Evolutionary conservation across 2,113 vertebrate species (phyloP), one percentile per base, ranked within the genome.

Genomic region (Corythornis vintsioides): DNA sequence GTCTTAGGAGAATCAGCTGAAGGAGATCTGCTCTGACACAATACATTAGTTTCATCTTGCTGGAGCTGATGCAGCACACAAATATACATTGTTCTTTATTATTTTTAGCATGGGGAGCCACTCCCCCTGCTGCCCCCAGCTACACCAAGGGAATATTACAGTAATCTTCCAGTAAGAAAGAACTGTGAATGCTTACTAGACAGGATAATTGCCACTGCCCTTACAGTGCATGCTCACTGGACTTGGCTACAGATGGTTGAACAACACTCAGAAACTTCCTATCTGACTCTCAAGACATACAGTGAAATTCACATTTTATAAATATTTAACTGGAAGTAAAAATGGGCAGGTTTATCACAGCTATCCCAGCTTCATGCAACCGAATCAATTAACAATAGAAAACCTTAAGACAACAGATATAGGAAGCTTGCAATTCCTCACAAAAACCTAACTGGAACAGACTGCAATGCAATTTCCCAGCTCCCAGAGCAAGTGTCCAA

Each of bases 181-280:
- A 95, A 88, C 65, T 86, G 47, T 76, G 67, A 72, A 26, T 24
- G 76, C 84, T 65, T 59, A 20, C 53, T 71, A 90, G 69, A 53
- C 72, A 94, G 84, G 66, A 29, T 90, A 92, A 93, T 86, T 90
- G 81, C 47, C 69, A 42, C 60, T 87, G 92, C 53, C 65, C 6
- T 24, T 86, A 82, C 47, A 61, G 69, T 21, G 79, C 24, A 15
- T 11, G 48, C n/a, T 87, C 89, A 95, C 48, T 67, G 70, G 74
- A 61, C 40, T 53, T 66, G 70, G 91, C 77, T 55, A 77, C 86
- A 92, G 85, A 93, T 13, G 5, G 81, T 89, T 94, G 74, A 96
- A 93, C 74, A 89, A 42, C 24, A 53, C 69, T 77, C 42, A 52
- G 57, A 82, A 42, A 29, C 29, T 86, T 20, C 2, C 43, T 56